Conservation (phyloP, 2,888 invertebrate species). For the Chorisops tibialis region DNA sequence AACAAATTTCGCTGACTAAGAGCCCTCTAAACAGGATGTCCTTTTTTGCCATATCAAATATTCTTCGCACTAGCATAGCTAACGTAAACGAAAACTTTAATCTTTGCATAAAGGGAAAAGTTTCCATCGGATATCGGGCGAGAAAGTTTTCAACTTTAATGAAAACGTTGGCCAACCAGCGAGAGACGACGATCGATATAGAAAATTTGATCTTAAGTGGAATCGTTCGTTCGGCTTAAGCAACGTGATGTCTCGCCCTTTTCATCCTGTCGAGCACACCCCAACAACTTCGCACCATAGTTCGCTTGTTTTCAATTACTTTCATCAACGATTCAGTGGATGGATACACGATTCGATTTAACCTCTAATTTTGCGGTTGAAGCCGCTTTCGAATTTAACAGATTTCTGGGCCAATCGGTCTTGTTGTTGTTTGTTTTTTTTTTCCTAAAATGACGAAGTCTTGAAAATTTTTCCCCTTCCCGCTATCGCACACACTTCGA, state of each 20-base stretch:
- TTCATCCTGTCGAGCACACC: not conserved
- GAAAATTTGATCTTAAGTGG: constrained; percentile 19
- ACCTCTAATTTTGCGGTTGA: too few species aligned
- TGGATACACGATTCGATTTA: too few species aligned
- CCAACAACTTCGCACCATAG: too few species aligned
- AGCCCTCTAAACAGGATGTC: constrained; percentile 5
- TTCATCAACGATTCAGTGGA: too few species aligned
- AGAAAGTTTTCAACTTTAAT: constrained; percentile 23
- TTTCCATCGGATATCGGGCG: constrained; percentile 26
- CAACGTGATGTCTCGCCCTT: constrained; percentile 10
- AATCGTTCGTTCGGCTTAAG: constrained; percentile 22
- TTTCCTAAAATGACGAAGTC: too few species aligned
- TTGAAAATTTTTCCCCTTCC: too few species aligned
- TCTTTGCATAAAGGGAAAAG: constrained; percentile 28
- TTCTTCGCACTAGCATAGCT: not conserved
- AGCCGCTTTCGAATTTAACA: too few species aligned
- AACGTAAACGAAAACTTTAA: constrained; percentile 23
- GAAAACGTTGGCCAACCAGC: not conserved
- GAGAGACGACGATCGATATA: not conserved
- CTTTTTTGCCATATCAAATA: constrained; percentile 8
- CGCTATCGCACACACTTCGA: too few species aligned
- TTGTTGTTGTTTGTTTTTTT: too few species aligned
- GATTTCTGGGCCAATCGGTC: too few species aligned
- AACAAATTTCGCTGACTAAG: constrained; percentile 7
- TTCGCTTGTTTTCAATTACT: too few species aligned